Percentiles rank a stretch among this genome's conserved stretches.
phyloP scores from a whole-genome alignment of 1,140 invertebrate species.

The Cotesia vestalis region DNA sequence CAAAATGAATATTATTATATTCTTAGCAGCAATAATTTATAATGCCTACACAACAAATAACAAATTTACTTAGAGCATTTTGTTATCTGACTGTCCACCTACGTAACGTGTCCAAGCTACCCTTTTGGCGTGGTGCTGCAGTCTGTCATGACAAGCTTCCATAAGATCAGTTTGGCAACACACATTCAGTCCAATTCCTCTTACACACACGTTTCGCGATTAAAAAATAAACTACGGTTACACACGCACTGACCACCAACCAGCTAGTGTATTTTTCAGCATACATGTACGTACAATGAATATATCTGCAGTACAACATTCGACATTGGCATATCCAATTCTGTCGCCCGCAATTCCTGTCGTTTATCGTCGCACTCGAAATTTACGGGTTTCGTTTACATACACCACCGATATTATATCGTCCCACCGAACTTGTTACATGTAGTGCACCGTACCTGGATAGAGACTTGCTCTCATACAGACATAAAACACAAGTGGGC shows the following conservation, averaged over 20 bases:
- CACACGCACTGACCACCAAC: no score
- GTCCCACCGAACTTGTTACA: conserved; percentile 36
- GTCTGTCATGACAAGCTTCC: conserved; percentile 2
- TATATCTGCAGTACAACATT: not conserved
- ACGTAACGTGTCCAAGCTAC: conserved; percentile 27
- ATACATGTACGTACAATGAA: not conserved
- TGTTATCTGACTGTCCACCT: conserved; percentile 33
- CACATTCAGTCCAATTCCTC: not conserved
- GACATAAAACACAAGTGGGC: no score
- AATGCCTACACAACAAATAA: conserved; percentile 23
- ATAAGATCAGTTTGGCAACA: conserved; percentile 19
- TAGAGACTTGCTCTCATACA: no score
- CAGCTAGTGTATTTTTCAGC: not conserved
- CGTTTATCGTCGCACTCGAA: conserved; percentile 39
- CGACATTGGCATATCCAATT: conserved; percentile 10
- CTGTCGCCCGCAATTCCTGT: conserved; percentile 40
- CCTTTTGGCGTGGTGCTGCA: conserved; percentile 13
- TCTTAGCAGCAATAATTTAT: conserved; percentile 31
- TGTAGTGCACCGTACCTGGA: not conserved
- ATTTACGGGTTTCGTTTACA: conserved; percentile 41
- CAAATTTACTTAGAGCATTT: conserved; percentile 26
- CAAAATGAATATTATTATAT: not conserved
- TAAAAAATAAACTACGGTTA: no score
- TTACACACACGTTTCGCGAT: no score
- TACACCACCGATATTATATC: conserved; percentile 33